These are phyloP conservation scores for Temnopleurus reevesii DNA, from an alignment of 53 echinoderm and acorn worm species.

Conservation along the genomic window DNA sequence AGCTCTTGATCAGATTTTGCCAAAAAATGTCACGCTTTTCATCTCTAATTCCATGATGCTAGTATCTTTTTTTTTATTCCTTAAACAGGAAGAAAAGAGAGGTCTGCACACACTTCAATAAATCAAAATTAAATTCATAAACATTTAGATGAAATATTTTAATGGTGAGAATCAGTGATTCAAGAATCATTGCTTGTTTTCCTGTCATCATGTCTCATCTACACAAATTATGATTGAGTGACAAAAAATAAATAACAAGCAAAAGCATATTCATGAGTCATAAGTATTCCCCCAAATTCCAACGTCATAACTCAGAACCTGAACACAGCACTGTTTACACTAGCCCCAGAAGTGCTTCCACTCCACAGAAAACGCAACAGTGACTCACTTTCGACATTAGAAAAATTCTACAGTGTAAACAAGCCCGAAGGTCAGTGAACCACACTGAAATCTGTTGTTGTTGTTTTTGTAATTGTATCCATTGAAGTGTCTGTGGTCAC, in stretches of 20 bases:
- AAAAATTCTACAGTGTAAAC: neutral
- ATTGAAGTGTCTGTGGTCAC: neutral
- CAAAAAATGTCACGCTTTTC: no score
- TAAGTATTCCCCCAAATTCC: constrained; percentile 9
- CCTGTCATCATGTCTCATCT: neutral
- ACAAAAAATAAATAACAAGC: neutral
- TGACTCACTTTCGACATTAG: neutral
- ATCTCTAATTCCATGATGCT: no score
- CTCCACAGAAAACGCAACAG: neutral
- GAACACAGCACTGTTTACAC: neutral
- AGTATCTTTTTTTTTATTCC: no score
- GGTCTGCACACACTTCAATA: no score
- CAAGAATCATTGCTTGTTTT: neutral
- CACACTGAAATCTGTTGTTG: neutral
- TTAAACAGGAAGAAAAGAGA: no score
- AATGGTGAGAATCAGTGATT: neutral
- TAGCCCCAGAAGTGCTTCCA: neutral
- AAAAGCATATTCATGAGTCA: neutral
- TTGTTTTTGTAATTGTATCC: constrained; percentile 11
- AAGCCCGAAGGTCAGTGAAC: constrained; percentile 37
- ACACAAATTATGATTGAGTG: neutral
- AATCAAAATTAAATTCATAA: no score
- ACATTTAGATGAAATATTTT: no score
- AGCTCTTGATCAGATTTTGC: no score
- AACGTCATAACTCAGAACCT: neutral